phyloP scores from a whole-genome alignment of 2,888 invertebrate genomes.

The Drosophila pseudotalamancana region DNA sequence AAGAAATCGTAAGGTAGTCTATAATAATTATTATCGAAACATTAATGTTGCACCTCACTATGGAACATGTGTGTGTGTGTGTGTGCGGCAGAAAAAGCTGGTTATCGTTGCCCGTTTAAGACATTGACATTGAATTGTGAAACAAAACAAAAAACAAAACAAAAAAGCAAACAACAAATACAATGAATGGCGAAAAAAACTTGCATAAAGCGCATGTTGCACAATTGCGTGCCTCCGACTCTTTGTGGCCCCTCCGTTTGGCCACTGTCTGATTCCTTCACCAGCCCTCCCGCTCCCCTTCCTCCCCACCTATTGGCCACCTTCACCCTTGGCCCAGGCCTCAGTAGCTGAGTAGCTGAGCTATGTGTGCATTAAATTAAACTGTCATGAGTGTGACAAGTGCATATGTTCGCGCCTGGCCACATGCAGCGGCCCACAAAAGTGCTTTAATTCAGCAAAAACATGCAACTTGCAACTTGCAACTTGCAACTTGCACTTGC shows the following conservation, averaged over 20 bases:
- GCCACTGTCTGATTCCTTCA: slow-evolving; percentile 22
- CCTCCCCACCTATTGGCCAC: neutral
- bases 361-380: slow-evolving; percentile 80
- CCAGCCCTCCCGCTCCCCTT: neutral
- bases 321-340: neutral
- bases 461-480: slow-evolving; percentile 64
- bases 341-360: slow-evolving; percentile 58
- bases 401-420: slow-evolving; percentile 76
- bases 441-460: slow-evolving; percentile 74
- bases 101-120: slow-evolving; percentile 40
- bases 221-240: slow-evolving; percentile 70
- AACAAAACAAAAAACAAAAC: slow-evolving; percentile 26
- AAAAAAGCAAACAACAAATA: slow-evolving; percentile 6
- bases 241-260: slow-evolving; percentile 3
- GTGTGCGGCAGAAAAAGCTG: slow-evolving; percentile 2
- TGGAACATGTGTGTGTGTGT: slow-evolving; percentile 3
- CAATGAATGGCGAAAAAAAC: slow-evolving; percentile 13
- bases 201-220: slow-evolving; percentile 74
- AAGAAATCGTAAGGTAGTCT: too few relatives aligned
- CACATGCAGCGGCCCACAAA: slow-evolving; percentile 41
- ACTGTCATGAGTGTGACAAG: slow-evolving; percentile 80
- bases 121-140: slow-evolving; percentile 75
- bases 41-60: neutral
- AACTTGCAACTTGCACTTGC: slow-evolving; percentile 50
- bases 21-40: too few relatives aligned